Evolutionary conservation across 1,140 invertebrate genomes (phyloP), one percentile per base, ranked within the genome.

Genomic region (Callitettix versicolor): DNA sequence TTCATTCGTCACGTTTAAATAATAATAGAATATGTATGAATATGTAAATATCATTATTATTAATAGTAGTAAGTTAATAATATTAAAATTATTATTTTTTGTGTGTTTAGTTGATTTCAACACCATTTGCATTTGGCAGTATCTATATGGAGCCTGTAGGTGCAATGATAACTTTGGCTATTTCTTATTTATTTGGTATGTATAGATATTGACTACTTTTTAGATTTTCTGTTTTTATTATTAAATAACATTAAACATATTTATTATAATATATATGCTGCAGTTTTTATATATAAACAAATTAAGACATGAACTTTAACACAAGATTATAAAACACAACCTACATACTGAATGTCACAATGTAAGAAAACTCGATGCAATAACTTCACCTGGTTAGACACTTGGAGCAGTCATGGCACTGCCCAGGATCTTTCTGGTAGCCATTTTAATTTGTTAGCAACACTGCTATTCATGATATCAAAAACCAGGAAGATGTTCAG

Each of bases 81-180:
- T n/a, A n/a, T n/a, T n/a, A 6, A 50, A 36, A 40, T 7, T 7
- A 2, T 41, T 30, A 38, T 47, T 34, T 41, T 57, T 58, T 51
- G 18, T 15, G 20, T 57, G 67, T 68, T 20, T 85, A 95, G 74
- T 68, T 93, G 46, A 77, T 93, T 36, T 84, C 91, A 4, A 92
- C 90, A 3, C 82, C 92, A 1, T 88, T 88, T 57, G 89, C 90
- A 11, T 91, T 92, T 64, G 89, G 90, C 11, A 91, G 90, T 3
- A 82, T 95, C 1, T 86, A 85, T 60, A 85, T 91, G 62, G 76
- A 79, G 38, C 88, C 91, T 1, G 74, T 88, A 1, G 84, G 82
- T 73, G 87, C 89, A 7, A 91, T 93, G 79, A 82, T 90, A 47
- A 89, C 85, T 0, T 75, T 91, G 4, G 86, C 86, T 9, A 76